Evolutionary conservation across 1,140 invertebrate species (phyloP), one percentile per base, ranked within the genome.

Genomic region (Papilio machaon): DNA sequence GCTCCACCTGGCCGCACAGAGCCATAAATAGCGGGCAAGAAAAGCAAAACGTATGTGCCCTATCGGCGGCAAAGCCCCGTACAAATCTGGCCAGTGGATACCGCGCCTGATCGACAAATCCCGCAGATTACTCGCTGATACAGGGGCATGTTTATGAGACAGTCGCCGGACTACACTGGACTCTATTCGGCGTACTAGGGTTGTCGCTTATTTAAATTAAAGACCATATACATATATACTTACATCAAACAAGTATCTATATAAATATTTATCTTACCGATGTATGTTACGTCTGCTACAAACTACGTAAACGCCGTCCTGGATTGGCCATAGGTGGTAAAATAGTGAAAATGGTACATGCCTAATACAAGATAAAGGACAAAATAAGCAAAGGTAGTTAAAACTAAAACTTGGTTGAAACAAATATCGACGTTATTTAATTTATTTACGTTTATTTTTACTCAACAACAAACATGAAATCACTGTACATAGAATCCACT

Each of bases 111-210:
- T 94, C 92, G 92, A 94, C 92, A 94, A 94, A 93, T 93, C 92
- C 92, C 81, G 74, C 86, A 93, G 92, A 93, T 94, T 93, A 93
- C 92, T 86, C 91, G 91, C 91, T 93, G 92, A 94, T 93, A 93
- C 92, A 85, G 87, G 84, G 85, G 85, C 91, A 90, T 92, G 92
- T 94, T 93, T 94, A 94, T 93, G 92, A 92, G 92, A 93, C 93
- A 94, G 87, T 86, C 60, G 83, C 85, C 83, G 88, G 88, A 87
- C 91, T 90, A 81, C 81, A 83, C 90, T 84, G 90, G 91, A 91
- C 91, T 86, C 81, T 81, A 84, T 84, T 80, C 78, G 78, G 76
- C 74, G 79, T 46, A 54, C 2, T 81, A 91, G 90, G 90, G 89
- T 81, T 90, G 90, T n/a, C 81, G 43, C 79, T 13, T 23, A 73